These are phyloP conservation scores for Pantherophis vulpinus DNA, from an alignment of 2,797 vertebrate species.

Conservation along the genomic window DNA sequence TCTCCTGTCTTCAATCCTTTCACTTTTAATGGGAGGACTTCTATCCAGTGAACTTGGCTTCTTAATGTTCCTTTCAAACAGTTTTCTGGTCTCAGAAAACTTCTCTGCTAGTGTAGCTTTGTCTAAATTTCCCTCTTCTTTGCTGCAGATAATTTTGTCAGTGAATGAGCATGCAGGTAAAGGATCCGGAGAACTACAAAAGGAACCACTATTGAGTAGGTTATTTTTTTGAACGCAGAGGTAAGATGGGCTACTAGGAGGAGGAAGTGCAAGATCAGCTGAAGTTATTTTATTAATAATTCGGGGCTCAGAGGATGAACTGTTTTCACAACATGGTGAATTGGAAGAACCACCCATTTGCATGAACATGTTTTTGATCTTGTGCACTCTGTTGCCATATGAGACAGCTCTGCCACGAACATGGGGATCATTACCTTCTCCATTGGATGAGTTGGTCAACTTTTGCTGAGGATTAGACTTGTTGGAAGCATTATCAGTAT, in stretches of 20 bases:
- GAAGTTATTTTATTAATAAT: conserved; percentile 49
- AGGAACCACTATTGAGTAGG: conserved; percentile 64
- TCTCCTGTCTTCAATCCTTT: conserved; percentile 74
- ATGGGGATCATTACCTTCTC: conserved; percentile 61
- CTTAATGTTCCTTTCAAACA: conserved; percentile 87
- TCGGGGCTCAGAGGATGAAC: conserved; percentile 55
- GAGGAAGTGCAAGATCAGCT: conserved; percentile 69
- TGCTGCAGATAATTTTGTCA: conserved; percentile 78
- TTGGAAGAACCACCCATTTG: conserved; percentile 83
- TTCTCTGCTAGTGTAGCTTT: conserved; percentile 89
- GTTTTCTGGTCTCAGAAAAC: conserved; percentile 90
- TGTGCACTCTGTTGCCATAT: conserved; percentile 88
- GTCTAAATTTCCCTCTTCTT: conserved; percentile 85
- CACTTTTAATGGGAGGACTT: conserved; percentile 68
- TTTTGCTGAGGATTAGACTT: conserved; percentile 76
- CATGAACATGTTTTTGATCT: conserved; percentile 93
- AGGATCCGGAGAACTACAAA: conserved; percentile 36
- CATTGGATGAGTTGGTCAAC: conserved; percentile 70
- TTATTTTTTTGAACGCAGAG: conserved; percentile 72
- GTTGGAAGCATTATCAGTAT: conserved; percentile 81
- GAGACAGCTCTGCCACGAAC: conserved; percentile 67
- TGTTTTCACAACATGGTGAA: conserved; percentile 53
- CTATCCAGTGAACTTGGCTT: conserved; percentile 77
- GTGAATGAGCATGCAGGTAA: conserved; percentile 34
- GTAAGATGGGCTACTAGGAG: conserved; percentile 72